phyloP scores from a whole-genome alignment of 2,888 invertebrate species.

The Amphipoea oculea region DNA sequence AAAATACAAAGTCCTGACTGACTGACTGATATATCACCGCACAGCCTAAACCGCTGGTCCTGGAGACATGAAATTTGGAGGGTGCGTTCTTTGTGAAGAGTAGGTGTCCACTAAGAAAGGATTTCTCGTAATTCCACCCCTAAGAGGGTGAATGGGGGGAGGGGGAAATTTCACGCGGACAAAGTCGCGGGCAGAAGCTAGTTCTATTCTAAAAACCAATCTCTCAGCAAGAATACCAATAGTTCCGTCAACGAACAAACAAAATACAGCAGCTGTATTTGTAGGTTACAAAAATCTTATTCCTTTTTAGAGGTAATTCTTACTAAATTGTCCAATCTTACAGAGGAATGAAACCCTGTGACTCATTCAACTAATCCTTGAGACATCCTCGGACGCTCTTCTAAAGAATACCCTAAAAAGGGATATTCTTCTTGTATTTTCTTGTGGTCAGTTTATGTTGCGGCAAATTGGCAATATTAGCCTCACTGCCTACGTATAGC shows the following conservation, averaged over 20 bases:
- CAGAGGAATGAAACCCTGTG: not conserved
- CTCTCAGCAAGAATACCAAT: not conserved
- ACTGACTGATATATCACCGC: no score
- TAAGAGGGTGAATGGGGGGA: no score
- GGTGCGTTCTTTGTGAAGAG: no score
- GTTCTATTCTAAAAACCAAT: no score
- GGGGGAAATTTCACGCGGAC: no score
- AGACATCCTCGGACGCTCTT: not conserved
- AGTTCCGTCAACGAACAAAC: not conserved
- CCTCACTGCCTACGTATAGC: not conserved
- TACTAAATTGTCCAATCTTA: slow-evolving; percentile 8
- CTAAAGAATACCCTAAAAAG: slow-evolving; percentile 17
- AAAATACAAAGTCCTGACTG: no score
- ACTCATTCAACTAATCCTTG: slow-evolving; percentile 32
- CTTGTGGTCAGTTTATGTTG: slow-evolving; percentile 33
- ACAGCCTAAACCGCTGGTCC: no score
- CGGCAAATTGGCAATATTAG: slow-evolving; percentile 44
- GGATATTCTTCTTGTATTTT: slow-evolving; percentile 4
- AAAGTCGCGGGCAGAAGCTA: no score
- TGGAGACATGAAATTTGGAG: no score
- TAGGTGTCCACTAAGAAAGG: no score
- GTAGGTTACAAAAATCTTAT: slow-evolving; percentile 3
- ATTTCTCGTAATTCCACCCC: no score
- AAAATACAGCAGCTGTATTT: not conserved
- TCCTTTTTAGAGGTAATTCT: slow-evolving; percentile 12